Conservation (phyloP, 1,140 invertebrate species). For the Drosophila mayri region DNA sequence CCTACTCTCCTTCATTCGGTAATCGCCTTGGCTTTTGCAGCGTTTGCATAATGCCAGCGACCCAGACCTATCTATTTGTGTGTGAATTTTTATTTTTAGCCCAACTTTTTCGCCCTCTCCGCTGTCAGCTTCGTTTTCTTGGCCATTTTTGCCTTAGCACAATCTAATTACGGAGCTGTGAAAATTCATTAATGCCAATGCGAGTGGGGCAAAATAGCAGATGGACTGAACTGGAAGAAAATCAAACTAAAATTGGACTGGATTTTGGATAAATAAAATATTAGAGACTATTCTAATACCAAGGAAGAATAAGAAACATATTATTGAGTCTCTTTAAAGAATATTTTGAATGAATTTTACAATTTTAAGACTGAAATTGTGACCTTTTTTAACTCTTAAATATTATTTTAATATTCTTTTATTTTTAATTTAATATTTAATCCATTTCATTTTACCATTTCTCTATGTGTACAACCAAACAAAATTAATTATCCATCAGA, state of each 20-base stretch:
- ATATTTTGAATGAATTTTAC: no score
- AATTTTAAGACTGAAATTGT: no score
- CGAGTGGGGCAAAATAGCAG: background rate
- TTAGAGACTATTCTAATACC: no score
- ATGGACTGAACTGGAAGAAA: constrained; percentile 6
- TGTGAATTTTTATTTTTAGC: constrained; percentile 69
- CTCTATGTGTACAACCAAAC: constrained; percentile 36
- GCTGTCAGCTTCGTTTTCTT: constrained; percentile 23
- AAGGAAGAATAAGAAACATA: background rate
- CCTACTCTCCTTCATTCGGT: constrained; percentile 21
- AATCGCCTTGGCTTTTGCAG: constrained; percentile 73
- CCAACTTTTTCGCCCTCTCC: constrained; percentile 10
- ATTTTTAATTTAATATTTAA: background rate
- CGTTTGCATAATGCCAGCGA: constrained; percentile 67
- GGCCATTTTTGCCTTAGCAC: constrained; percentile 48
- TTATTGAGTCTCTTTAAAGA: background rate
- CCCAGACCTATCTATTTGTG: constrained; percentile 55
- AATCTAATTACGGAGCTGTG: constrained; percentile 74
- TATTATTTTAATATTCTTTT: fast-evolving
- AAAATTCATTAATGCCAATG: constrained; percentile 71
- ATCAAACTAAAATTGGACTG: background rate
- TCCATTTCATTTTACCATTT: background rate
- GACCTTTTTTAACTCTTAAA: background rate
- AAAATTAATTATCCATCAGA: constrained; percentile 79
- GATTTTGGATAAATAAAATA: no score